These are phyloP conservation scores for Gymnocypris eckloni DNA, from an alignment of 2,797 vertebrate genomes.

Conservation along the genomic window DNA sequence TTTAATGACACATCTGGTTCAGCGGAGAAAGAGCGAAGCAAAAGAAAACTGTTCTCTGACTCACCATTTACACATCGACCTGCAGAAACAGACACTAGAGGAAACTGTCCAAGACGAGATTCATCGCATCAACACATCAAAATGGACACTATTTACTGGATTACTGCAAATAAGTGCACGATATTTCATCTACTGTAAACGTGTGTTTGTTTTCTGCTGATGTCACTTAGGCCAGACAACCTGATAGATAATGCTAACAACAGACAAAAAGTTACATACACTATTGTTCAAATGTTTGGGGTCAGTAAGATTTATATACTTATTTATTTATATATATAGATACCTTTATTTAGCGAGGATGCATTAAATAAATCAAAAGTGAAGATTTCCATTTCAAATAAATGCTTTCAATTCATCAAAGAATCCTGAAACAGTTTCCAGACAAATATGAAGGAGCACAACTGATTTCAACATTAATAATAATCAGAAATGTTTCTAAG, in stretches of 20 bases:
- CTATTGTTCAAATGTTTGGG: too few relatives aligned
- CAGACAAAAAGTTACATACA: too few relatives aligned
- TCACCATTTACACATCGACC: constrained; percentile 22
- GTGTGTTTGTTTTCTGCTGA: neutral
- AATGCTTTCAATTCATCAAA: neutral
- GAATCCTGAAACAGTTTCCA: too few relatives aligned
- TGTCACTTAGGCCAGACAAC: neutral
- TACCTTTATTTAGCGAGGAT: neutral
- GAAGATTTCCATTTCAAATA: neutral
- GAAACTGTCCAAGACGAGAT: neutral
- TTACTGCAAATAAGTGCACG: neutral
- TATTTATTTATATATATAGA: too few relatives aligned
- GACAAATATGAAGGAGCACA: too few relatives aligned
- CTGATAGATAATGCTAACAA: too few relatives aligned
- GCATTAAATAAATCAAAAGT: neutral
- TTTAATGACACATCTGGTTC: constrained; percentile 38
- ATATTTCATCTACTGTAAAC: neutral
- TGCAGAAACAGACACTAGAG: neutral
- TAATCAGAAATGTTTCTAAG: neutral
- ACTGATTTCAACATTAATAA: neutral
- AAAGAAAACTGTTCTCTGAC: neutral
- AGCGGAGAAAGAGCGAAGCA: neutral
- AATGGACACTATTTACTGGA: neutral
- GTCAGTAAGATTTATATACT: too few relatives aligned
- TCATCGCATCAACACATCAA: neutral